These are phyloP conservation scores for Acrossocheilus fasciatus DNA, from an alignment of 2,797 vertebrate genomes.

Conservation along the genomic window DNA sequence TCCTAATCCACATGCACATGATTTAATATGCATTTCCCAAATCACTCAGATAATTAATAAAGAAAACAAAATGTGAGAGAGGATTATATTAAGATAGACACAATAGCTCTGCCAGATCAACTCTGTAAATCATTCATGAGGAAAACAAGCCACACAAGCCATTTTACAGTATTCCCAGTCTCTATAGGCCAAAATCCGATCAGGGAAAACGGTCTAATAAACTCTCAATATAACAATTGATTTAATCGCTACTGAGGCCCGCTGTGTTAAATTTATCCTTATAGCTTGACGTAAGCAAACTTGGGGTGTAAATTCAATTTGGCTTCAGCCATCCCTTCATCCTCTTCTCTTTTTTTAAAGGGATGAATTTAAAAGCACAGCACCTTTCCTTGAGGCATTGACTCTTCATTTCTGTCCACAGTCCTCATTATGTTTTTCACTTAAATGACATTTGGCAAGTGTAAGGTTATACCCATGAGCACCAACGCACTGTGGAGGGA, in stretches of 20 bases:
- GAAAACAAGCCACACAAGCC: conserved; percentile 40
- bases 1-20: conserved; percentile 68
- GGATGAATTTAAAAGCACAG: conserved; percentile 18
- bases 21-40: conserved; percentile 69
- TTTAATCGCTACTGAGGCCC: conserved; percentile 56
- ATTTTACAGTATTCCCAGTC: conserved; percentile 28
- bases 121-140: conserved; percentile 55
- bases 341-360: neutral
- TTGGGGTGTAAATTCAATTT: conserved; percentile 4
- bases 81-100: conserved; percentile 45
- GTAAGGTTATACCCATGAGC: conserved; percentile 6
- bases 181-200: conserved; percentile 54
- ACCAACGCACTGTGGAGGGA: neutral
- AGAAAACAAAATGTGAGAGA: conserved; percentile 56
- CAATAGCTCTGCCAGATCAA: conserved; percentile 42
- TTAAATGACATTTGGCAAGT: conserved; percentile 30
- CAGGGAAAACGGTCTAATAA: conserved; percentile 60
- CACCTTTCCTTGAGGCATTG: conserved; percentile 1
- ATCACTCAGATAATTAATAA: conserved; percentile 75
- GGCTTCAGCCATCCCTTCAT: neutral
- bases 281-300: conserved; percentile 4
- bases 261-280: conserved; percentile 56
- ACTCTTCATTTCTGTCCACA: neutral
- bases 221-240: conserved; percentile 59
- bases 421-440: conserved; percentile 10